These are phyloP conservation scores for Neoitamus cyanurus DNA, from an alignment of 2,888 invertebrate species.

Conservation along the genomic window DNA sequence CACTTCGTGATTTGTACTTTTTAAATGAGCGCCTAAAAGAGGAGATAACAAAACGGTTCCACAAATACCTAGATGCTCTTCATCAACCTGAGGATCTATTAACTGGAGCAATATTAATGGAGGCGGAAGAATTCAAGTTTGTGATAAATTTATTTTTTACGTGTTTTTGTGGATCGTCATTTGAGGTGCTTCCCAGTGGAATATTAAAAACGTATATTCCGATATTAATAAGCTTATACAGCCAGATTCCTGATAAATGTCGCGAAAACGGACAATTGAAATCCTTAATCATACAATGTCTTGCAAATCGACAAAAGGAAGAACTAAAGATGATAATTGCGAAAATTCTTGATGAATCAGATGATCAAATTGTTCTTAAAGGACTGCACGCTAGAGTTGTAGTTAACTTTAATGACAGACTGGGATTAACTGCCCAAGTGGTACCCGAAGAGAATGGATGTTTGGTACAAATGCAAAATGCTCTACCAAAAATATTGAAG, in stretches of 20 bases:
- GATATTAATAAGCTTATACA: constrained; percentile 58
- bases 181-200: constrained; percentile 61
- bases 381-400: constrained; percentile 57
- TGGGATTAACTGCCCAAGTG: constrained; percentile 55
- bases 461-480: constrained; percentile 53
- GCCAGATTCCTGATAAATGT: constrained; percentile 55
- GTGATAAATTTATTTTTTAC: constrained; percentile 58
- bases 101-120: constrained; percentile 61
- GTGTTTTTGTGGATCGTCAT: constrained; percentile 61
- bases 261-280: constrained; percentile 54
- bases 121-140: constrained; percentile 57
- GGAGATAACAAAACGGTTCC: constrained; percentile 51
- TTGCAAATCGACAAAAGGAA: constrained; percentile 58
- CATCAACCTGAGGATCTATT: constrained; percentile 58
- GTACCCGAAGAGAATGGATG: constrained; percentile 50
- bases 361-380: constrained; percentile 51
- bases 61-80: constrained; percentile 55
- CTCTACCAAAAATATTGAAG: constrained; percentile 57
- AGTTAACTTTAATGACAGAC: constrained; percentile 52
- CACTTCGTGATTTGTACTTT: constrained; percentile 59
- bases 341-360: background rate
- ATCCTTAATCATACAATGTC: constrained; percentile 58
- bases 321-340: constrained; percentile 59
- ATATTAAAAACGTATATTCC: constrained; percentile 59
- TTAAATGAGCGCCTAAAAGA: constrained; percentile 51